Evolutionary conservation across 2,113 vertebrate genomes (phyloP).

Genomic region (Pygoscelis adeliae): DNA sequence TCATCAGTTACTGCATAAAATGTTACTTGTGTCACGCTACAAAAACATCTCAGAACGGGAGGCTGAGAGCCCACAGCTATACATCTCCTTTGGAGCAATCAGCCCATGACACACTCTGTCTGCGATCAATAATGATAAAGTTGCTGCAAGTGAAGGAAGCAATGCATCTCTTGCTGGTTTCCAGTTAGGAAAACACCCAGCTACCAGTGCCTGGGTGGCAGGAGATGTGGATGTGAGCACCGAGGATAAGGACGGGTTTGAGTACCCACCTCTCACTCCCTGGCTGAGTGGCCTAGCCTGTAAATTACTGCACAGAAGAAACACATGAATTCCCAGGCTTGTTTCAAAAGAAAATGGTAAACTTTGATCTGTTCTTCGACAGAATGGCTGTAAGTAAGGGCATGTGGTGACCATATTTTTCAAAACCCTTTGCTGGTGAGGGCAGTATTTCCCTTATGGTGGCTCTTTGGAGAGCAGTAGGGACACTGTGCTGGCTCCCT

Average conservation of each 20-base stretch:
- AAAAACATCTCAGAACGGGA: not conserved
- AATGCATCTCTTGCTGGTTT: not conserved
- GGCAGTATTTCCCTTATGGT: not conserved
- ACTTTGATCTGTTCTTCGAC: not conserved
- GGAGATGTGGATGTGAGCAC: not conserved
- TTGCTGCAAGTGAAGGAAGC: not conserved
- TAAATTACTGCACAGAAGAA: not conserved
- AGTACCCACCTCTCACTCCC: not conserved
- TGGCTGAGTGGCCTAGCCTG: not conserved
- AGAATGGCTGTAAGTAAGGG: not conserved
- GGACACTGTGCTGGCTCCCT: not conserved
- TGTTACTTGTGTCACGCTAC: not conserved
- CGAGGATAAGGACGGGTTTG: rapidly evolving
- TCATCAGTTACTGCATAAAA: not conserved
- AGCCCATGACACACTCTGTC: rapidly evolving
- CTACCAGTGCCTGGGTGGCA: not conserved
- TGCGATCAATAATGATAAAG: not conserved
- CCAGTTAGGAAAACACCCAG: not conserved
- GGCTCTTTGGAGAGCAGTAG: not conserved
- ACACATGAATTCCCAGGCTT: not conserved
- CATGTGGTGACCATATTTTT: not conserved
- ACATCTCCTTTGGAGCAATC: not conserved
- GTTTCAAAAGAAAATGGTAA: not conserved
- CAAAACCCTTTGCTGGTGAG: not conserved
- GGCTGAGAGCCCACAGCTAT: not conserved